Evolutionary conservation across 2,113 vertebrate genomes (phyloP).

Genomic region (Indri indri): DNA sequence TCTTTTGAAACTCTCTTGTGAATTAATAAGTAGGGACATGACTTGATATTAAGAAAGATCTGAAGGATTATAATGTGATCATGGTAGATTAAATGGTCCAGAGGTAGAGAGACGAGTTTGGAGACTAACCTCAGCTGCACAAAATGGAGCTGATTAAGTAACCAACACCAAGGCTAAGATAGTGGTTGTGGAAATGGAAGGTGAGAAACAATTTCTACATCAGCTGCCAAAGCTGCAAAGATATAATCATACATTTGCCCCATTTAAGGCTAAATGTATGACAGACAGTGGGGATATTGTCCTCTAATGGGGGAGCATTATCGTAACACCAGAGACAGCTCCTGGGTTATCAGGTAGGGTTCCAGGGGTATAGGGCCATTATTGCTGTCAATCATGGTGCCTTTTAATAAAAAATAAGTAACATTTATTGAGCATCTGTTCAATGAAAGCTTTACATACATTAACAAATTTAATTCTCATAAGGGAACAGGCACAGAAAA

Average conservation of each 20-base stretch:
- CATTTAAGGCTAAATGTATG: neutral
- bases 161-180: neutral
- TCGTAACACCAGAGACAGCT: slow-evolving; percentile 57
- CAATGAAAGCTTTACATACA: neutral
- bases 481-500: neutral
- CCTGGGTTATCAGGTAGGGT: neutral
- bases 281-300: neutral
- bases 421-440: neutral
- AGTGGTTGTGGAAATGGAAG: neutral
- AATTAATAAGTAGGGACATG: neutral
- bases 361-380: neutral
- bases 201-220: neutral
- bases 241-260: neutral
- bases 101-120: neutral
- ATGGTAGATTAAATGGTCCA: neutral
- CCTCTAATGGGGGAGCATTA: neutral
- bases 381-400: neutral
- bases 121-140: neutral
- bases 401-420: slow-evolving; percentile 18
- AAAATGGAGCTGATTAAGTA: neutral
- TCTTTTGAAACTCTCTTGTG: neutral
- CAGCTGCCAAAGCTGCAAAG: neutral
- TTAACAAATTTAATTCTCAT: slow-evolving; percentile 8
- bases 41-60: neutral
- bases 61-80: neutral